phyloP scores from a whole-genome alignment of 1,140 invertebrate genomes.

The Hyles euphorbiae region DNA sequence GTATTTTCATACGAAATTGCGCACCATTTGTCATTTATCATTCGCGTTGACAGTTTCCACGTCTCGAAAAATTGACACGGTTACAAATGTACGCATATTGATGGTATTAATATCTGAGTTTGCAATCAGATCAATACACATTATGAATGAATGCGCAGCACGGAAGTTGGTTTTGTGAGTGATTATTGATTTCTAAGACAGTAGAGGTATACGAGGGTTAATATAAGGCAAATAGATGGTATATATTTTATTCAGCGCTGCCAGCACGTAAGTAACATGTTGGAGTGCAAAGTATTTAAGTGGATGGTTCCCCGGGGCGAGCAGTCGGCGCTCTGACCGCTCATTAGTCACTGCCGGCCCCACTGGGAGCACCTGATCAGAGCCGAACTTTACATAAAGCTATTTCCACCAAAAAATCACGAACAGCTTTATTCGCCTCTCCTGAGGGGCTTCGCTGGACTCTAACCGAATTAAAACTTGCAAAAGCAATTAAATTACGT shows the following conservation, averaged over 20 bases:
- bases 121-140: not conserved
- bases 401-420: constrained; percentile 24
- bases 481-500: constrained; percentile 3
- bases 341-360: constrained; percentile 32
- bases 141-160: not conserved
- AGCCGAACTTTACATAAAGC: constrained; percentile 22
- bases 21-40: constrained; percentile 44
- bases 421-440: constrained; percentile 15
- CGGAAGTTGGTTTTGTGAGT: not conserved
- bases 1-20: constrained; percentile 37
- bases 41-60: constrained; percentile 36
- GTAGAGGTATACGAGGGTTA: no score
- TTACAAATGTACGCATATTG: constrained; percentile 44
- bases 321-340: constrained; percentile 32
- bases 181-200: no score
- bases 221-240: not conserved
- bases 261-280: not conserved
- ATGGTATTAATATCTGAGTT: constrained; percentile 16
- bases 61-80: constrained; percentile 32
- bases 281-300: constrained; percentile 18
- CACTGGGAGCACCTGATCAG: constrained; percentile 24
- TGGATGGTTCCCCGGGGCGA: constrained; percentile 14
- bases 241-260: not conserved
- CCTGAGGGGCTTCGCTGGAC: constrained; percentile 10
- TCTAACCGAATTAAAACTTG: constrained; percentile 9